These are phyloP conservation scores for Bagarius yarrelli DNA, from an alignment of 2,113 vertebrate genomes.

Conservation along the genomic window DNA sequence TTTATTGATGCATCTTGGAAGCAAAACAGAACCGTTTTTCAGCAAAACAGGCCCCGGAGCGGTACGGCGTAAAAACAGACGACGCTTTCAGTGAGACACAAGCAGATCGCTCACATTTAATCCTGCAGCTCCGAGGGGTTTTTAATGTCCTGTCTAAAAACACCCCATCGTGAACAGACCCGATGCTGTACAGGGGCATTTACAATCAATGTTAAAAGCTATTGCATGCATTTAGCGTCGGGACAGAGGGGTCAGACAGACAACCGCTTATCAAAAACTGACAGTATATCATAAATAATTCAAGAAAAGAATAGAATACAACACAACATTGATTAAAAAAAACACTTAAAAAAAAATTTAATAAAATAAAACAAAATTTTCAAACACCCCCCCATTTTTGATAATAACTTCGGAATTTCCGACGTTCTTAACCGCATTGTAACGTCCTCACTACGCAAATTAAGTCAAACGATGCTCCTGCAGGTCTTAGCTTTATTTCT, in stretches of 20 bases:
- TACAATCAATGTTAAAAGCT: conserved; percentile 19
- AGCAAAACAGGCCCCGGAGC: conserved; percentile 5
- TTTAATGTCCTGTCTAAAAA: conserved; percentile 6
- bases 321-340: not conserved
- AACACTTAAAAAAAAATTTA: no score
- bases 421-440: no score
- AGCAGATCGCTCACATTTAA: conserved; percentile 25
- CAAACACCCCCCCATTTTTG: no score
- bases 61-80: conserved; percentile 7
- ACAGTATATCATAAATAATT: not conserved
- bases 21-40: conserved; percentile 1
- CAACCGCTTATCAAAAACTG: conserved; percentile 14
- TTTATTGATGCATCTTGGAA: not conserved
- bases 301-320: not conserved
- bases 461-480: no score
- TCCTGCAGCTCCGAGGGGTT: not conserved
- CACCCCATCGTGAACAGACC: not conserved
- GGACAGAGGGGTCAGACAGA: conserved; percentile 1
- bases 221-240: conserved; percentile 15
- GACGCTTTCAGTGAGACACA: conserved; percentile 18
- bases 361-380: no score
- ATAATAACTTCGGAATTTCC: no score
- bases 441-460: no score
- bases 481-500: no score
- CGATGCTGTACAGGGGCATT: not conserved